Conservation (phyloP, 2,797 vertebrate genomes). For the Brachyrhaphis roseni region DNA sequence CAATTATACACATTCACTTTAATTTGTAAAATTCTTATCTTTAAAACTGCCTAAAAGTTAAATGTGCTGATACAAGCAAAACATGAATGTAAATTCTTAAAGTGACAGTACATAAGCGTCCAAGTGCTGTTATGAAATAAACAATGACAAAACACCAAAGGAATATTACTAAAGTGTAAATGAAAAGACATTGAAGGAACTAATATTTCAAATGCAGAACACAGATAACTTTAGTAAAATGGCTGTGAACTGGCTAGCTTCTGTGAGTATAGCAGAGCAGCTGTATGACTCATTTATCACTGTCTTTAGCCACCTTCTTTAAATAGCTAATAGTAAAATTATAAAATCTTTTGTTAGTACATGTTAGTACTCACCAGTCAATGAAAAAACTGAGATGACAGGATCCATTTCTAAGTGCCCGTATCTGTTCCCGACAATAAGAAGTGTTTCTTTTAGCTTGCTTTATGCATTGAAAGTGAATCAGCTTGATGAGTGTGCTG, state of each 20-base stretch:
- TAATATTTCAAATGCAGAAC: neutral
- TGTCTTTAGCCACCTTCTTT: conserved; percentile 2
- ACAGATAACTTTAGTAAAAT: neutral
- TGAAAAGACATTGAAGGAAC: neutral
- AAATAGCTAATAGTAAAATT: conserved; percentile 8
- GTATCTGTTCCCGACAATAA: conserved; percentile 29
- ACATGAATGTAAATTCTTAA: neutral
- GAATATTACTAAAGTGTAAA: neutral
- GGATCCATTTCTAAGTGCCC: conserved; percentile 37
- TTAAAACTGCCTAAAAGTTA: neutral
- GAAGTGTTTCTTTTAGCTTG: conserved; percentile 25
- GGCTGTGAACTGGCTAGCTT: neutral
- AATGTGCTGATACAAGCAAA: neutral
- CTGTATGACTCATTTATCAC: neutral
- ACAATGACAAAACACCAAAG: neutral
- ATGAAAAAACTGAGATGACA: conserved; percentile 20
- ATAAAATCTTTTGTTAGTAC: neutral
- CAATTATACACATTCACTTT: neutral
- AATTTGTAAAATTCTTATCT: too few relatives aligned
- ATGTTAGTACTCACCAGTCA: conserved; percentile 63
- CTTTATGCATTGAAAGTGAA: conserved; percentile 28
- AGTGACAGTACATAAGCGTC: neutral
- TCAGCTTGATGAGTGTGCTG: conserved; percentile 42
- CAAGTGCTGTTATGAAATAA: neutral
- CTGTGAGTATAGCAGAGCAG: neutral